A percentile compares a stretch with the other conserved stretches of the same genome.
Evolutionary conservation across 1,140 invertebrate genomes (phyloP).

Genomic region (Parasteatoda tepidariorum): DNA sequence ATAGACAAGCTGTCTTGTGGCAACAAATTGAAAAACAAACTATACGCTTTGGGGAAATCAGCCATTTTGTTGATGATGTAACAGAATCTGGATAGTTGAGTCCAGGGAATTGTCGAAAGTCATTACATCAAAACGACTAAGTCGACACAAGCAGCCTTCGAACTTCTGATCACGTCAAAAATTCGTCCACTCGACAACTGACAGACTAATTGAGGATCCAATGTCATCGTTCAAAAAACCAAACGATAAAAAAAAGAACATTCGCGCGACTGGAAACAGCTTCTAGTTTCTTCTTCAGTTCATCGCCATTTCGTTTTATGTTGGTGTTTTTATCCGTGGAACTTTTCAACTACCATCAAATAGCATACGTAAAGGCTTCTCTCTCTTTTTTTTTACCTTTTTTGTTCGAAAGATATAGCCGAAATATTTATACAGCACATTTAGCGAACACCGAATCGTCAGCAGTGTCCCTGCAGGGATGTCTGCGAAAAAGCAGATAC

Average conservation of each 20-base stretch:
- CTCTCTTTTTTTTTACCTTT: background rate
- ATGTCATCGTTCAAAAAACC: no score
- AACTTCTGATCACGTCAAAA: background rate
- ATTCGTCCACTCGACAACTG: background rate
- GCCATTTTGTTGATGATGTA: background rate
- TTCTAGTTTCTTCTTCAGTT: background rate
- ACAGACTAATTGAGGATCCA: background rate
- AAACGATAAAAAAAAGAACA: background rate
- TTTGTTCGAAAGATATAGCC: no score
- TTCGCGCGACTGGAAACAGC: background rate
- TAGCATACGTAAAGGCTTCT: background rate
- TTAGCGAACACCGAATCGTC: background rate
- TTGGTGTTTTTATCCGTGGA: background rate
- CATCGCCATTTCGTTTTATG: background rate
- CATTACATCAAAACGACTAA: background rate
- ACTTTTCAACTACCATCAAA: background rate
- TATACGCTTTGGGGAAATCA: background rate
- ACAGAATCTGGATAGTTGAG: background rate
- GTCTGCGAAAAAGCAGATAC: background rate
- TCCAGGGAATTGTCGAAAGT: background rate
- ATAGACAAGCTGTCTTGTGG: background rate
- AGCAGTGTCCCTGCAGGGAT: no score
- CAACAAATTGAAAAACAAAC: background rate
- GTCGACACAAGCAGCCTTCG: background rate
- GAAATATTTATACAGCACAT: background rate